Evolutionary conservation across 1,140 invertebrate genomes (phyloP).

Genomic region (Listronotus bonariensis): DNA sequence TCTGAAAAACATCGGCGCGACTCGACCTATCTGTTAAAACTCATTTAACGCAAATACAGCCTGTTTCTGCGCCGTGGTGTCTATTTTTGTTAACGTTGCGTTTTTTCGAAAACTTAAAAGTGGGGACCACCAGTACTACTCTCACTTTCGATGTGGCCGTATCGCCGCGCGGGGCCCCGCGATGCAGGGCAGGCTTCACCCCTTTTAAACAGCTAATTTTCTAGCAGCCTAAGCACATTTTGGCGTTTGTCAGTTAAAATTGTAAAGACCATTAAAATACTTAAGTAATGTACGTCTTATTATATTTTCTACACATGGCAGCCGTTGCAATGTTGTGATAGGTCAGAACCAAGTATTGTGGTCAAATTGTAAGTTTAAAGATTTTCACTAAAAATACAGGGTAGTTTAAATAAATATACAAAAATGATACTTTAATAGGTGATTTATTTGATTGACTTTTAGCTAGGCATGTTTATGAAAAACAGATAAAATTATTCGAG

Average conservation of each 20-base stretch:
- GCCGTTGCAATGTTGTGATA: background rate
- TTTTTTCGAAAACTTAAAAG: conserved; percentile 15
- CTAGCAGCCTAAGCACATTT: background rate
- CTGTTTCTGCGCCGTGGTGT: conserved; percentile 2
- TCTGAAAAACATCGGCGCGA: background rate
- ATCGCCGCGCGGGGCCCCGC: conserved; percentile 21
- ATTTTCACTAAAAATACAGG: too few relatives aligned
- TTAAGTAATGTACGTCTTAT: background rate
- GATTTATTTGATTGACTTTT: too few relatives aligned
- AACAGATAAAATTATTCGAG: too few relatives aligned
- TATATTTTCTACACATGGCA: background rate
- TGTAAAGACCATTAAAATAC: background rate
- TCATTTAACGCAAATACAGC: background rate
- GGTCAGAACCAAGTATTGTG: conserved; percentile 1
- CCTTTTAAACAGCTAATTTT: conserved; percentile 14
- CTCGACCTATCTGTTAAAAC: conserved; percentile 1
- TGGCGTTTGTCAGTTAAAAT: background rate
- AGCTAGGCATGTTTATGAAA: too few relatives aligned
- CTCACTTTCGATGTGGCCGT: conserved; percentile 21
- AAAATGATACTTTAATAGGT: too few relatives aligned
- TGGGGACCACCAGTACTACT: conserved; percentile 16
- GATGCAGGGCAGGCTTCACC: conserved; percentile 25
- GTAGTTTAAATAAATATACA: too few relatives aligned
- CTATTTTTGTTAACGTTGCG: conserved; percentile 19
- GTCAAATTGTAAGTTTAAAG: conserved; percentile 1